Conservation (phyloP, 1,140 invertebrate species). For the Drosophila bifasciata region DNA sequence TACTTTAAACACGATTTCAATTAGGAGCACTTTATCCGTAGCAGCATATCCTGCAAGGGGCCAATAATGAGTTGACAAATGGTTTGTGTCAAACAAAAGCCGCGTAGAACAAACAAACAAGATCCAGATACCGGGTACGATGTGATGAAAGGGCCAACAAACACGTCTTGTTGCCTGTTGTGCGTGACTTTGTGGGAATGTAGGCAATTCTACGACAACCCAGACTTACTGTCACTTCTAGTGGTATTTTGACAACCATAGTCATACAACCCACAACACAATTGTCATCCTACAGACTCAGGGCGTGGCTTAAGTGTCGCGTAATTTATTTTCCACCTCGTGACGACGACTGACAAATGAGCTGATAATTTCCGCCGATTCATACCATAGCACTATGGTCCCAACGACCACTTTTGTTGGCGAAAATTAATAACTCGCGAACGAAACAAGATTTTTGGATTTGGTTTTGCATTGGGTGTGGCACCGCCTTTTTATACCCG, state of each 20-base stretch:
- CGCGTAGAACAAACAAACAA: conserved; percentile 45
- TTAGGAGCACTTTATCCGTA: conserved; percentile 41
- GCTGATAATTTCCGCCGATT: conserved; percentile 55
- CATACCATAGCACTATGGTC: no score
- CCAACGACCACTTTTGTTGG: no score
- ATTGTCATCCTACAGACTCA: conserved; percentile 52
- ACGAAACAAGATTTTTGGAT: no score
- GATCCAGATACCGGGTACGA: conserved; percentile 8
- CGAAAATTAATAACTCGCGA: no score
- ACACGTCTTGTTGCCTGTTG: conserved; percentile 44
- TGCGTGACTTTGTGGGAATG: conserved; percentile 49
- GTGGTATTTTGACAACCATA: not conserved
- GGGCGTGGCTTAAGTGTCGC: conserved; percentile 49
- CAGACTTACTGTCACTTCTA: conserved; percentile 32
- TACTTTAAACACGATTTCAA: conserved; percentile 55
- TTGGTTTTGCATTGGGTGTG: no score
- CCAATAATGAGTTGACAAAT: conserved; percentile 63
- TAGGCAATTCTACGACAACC: conserved; percentile 43
- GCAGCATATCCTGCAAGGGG: conserved; percentile 28
- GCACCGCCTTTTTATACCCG: no score
- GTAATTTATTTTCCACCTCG: conserved; percentile 62
- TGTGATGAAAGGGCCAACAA: not conserved
- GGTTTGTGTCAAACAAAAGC: conserved; percentile 49
- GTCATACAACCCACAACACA: conserved; percentile 33
- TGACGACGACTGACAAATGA: conserved; percentile 55